Conservation (phyloP, 1,140 invertebrate genomes). For the Spodoptera frugiperda region DNA sequence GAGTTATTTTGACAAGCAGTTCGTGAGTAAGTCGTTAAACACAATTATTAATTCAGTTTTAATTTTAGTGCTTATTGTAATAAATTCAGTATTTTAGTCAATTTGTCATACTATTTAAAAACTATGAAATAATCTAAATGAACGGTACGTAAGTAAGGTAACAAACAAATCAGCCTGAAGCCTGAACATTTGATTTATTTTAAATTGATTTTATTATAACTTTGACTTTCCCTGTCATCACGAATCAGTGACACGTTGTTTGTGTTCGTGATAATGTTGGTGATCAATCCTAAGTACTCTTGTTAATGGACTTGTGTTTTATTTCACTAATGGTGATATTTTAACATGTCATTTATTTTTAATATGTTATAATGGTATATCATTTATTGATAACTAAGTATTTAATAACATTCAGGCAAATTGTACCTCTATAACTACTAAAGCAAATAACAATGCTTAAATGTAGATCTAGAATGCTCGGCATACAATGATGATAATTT, state of each 20-base stretch:
- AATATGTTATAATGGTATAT: slow-evolving; percentile 30
- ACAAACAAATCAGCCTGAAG: too few relatives aligned
- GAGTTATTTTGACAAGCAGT: too few relatives aligned
- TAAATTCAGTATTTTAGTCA: slow-evolving; percentile 4
- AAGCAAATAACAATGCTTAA: slow-evolving; percentile 68
- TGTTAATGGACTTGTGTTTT: neutral
- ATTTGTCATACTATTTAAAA: slow-evolving; percentile 1
- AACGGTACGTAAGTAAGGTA: neutral
- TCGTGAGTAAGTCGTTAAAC: too few relatives aligned
- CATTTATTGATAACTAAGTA: slow-evolving; percentile 30
- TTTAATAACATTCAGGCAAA: slow-evolving; percentile 41
- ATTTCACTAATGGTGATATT: slow-evolving; percentile 4
- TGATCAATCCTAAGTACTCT: neutral
- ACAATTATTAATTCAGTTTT: neutral
- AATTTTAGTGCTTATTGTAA: slow-evolving; percentile 13
- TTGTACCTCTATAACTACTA: slow-evolving; percentile 62
- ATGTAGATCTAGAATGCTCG: slow-evolving; percentile 61
- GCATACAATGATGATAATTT: slow-evolving; percentile 61
- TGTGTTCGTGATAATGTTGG: too few relatives aligned
- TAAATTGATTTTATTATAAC: too few relatives aligned
- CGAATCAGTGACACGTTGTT: too few relatives aligned
- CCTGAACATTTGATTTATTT: too few relatives aligned
- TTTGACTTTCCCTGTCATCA: too few relatives aligned
- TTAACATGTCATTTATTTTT: slow-evolving; percentile 18
- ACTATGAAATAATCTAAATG: neutral